Evolutionary conservation across 2,888 invertebrate species (phyloP).

Genomic region (Dyspetes luteomarginatus): DNA sequence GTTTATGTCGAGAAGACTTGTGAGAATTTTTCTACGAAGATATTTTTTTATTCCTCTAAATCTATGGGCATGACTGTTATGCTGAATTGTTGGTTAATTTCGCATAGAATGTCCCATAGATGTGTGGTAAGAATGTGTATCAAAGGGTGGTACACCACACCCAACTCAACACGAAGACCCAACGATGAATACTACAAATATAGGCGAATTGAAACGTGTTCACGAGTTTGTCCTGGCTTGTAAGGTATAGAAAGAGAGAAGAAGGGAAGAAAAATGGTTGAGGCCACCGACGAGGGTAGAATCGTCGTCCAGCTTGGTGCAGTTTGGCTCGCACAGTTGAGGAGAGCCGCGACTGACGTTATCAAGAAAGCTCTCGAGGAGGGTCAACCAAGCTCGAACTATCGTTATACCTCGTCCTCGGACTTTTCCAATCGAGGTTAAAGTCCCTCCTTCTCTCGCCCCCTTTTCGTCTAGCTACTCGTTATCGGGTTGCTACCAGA

Average conservation of each 20-base stretch:
- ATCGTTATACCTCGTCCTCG: conserved; percentile 29
- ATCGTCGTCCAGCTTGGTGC: conserved; percentile 51
- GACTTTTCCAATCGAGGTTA: conserved; percentile 62
- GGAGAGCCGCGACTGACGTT: conserved; percentile 57
- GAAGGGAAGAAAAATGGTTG: conserved; percentile 28
- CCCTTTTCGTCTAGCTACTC: conserved; percentile 24
- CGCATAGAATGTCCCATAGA: too few relatives aligned
- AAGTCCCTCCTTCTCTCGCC: background rate
- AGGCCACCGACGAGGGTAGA: conserved; percentile 4
- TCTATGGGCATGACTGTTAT: too few relatives aligned
- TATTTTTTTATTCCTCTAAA: too few relatives aligned
- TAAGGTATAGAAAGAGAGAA: background rate
- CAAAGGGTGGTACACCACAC: too few relatives aligned
- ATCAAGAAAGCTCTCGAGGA: conserved; percentile 59
- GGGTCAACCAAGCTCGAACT: conserved; percentile 22
- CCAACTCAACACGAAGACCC: too few relatives aligned
- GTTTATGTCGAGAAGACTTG: too few relatives aligned
- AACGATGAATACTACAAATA: conserved; percentile 23
- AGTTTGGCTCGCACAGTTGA: conserved; percentile 45
- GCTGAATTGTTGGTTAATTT: too few relatives aligned
- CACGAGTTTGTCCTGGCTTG: conserved; percentile 5
- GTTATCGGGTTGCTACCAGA: conserved; percentile 61
- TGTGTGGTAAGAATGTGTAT: too few relatives aligned
- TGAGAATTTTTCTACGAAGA: too few relatives aligned
- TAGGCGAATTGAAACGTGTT: conserved; percentile 28